Evolutionary conservation across 2,797 vertebrate species (phyloP).

Genomic region (Danio tinwini): DNA sequence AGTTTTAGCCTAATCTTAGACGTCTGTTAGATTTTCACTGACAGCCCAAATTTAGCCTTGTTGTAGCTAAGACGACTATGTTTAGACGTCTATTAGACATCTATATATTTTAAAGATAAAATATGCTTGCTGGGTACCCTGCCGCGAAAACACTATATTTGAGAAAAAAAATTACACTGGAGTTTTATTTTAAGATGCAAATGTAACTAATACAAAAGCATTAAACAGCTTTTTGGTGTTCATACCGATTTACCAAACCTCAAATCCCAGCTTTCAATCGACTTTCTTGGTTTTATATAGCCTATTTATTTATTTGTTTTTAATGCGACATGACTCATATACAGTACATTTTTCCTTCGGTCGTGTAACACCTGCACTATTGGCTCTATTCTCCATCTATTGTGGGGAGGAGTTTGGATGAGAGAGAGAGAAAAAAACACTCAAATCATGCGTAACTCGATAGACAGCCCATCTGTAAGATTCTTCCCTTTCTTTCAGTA

Average conservation of each 20-base stretch:
- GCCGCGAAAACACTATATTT: neutral
- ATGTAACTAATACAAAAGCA: neutral
- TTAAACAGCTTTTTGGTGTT: neutral
- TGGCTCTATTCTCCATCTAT: conserved; percentile 13
- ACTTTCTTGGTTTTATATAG: neutral
- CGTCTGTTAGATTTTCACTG: too few species aligned
- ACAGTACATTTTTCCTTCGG: neutral
- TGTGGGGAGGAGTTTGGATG: conserved; percentile 53
- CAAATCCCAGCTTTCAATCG: neutral
- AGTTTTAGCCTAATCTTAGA: too few species aligned
- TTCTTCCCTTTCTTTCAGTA: conserved; percentile 53
- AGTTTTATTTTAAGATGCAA: neutral
- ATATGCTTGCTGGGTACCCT: too few species aligned
- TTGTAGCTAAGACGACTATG: too few species aligned
- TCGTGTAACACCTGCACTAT: conserved; percentile 38
- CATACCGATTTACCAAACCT: neutral
- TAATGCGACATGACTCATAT: neutral
- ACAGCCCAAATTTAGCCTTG: too few species aligned
- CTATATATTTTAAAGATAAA: too few species aligned
- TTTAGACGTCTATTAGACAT: too few species aligned
- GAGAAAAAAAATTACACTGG: neutral
- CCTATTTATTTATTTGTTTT: neutral
- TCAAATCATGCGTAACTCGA: conserved; percentile 56
- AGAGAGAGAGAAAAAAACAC: conserved; percentile 48
- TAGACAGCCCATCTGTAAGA: conserved; percentile 64